Evolutionary conservation across 2,888 invertebrate genomes (phyloP).

Genomic region (Polia nebulosa): DNA sequence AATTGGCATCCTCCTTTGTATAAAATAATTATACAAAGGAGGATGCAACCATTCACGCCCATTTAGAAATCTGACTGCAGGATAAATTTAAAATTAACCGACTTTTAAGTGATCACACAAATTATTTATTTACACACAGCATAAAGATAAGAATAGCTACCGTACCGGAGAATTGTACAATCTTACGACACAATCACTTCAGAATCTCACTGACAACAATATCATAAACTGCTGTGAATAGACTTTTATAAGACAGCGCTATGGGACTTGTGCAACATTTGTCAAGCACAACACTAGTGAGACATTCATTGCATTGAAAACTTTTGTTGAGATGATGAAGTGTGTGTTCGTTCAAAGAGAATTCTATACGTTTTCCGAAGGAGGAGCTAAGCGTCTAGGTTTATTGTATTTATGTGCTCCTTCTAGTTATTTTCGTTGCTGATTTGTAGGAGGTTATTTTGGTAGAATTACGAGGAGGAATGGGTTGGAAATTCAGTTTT

Average conservation of each 20-base stretch:
- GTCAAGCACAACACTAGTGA: constrained; percentile 36
- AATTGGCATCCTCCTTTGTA: too few relatives aligned
- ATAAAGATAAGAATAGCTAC: background rate
- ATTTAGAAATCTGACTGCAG: too few relatives aligned
- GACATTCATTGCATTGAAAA: constrained; percentile 52
- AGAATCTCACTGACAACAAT: constrained; percentile 12
- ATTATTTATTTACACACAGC: background rate
- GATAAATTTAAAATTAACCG: too few relatives aligned
- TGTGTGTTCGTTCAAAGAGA: constrained; percentile 24
- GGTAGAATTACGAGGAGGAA: background rate
- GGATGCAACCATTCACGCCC: too few relatives aligned
- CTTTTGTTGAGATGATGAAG: constrained; percentile 51
- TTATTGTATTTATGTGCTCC: constrained; percentile 6
- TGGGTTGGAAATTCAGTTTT: background rate
- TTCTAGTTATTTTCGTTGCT: background rate
- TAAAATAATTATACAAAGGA: too few relatives aligned
- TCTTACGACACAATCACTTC: constrained; percentile 1
- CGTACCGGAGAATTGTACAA: constrained; percentile 8
- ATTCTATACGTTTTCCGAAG: background rate
- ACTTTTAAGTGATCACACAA: background rate
- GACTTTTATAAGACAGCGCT: constrained; percentile 18
- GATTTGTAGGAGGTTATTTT: background rate
- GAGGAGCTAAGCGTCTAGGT: constrained; percentile 9
- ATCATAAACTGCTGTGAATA: constrained; percentile 20
- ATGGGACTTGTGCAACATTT: constrained; percentile 36